Percentiles rank a stretch among this genome's conserved stretches.
Evolutionary conservation across 2,888 invertebrate genomes (phyloP).

Genomic region (Morinoia aosen): DNA sequence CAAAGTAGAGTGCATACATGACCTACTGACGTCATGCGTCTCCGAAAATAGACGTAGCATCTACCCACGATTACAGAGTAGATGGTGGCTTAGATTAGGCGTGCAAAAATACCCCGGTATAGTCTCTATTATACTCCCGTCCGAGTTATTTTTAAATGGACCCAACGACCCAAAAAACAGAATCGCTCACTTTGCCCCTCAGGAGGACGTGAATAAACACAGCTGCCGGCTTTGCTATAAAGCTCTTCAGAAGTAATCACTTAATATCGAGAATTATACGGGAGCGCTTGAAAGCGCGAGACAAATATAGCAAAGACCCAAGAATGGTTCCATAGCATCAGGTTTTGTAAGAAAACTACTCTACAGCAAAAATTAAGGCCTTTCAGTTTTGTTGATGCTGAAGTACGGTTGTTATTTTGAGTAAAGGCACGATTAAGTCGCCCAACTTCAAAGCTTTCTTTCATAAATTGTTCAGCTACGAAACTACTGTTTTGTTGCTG

Average conservation of each 20-base stretch:
- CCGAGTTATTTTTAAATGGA: not conserved
- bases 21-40: conserved; percentile 30
- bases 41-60: conserved; percentile 3
- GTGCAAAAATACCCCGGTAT: not conserved
- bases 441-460: too few relatives aligned
- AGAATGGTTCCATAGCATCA: not conserved
- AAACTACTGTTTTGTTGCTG: too few relatives aligned
- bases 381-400: too few relatives aligned
- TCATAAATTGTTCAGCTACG: too few relatives aligned
- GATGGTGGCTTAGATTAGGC: not conserved
- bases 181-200: not conserved
- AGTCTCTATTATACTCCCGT: not conserved
- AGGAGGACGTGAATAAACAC: not conserved
- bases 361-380: too few relatives aligned
- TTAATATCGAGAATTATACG: not conserved
- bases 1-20: not conserved
- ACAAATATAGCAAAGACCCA: not conserved
- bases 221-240: not conserved
- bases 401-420: too few relatives aligned
- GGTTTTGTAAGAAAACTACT: not conserved
- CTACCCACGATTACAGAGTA: conserved; percentile 29
- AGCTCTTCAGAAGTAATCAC: not conserved
- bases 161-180: not conserved
- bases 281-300: not conserved
- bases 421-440: too few relatives aligned